Evolutionary conservation across 64 coral and sea anemone genomes (phyloP).

Genomic region (Stichodactyla helianthus): DNA sequence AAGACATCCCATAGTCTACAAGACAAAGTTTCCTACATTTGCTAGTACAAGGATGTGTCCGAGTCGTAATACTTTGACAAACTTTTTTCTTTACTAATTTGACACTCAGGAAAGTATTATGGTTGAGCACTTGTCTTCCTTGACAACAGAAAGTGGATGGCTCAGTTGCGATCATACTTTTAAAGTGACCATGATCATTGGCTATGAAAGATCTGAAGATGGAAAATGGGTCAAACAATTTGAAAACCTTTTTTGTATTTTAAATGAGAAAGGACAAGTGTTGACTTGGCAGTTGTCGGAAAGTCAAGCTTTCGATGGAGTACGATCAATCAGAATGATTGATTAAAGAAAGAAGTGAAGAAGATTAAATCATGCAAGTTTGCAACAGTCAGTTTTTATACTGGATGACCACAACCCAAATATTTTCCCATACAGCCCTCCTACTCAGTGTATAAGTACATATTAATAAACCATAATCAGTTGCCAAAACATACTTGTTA

Average conservation of each 20-base stretch:
- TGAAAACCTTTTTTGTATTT: slow-evolving; percentile 46
- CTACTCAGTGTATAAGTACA: no score
- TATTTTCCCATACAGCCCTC: no score
- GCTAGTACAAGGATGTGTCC: neutral
- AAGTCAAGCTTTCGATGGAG: slow-evolving; percentile 25
- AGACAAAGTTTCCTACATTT: slow-evolving; percentile 19
- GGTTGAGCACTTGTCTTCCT: slow-evolving; percentile 15
- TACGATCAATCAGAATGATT: no score
- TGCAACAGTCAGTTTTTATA: no score
- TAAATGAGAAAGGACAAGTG: slow-evolving; percentile 50
- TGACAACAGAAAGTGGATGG: slow-evolving; percentile 27
- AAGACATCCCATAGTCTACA: slow-evolving; percentile 28
- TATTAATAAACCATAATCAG: no score
- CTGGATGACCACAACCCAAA: no score
- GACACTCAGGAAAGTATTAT: slow-evolving; percentile 30
- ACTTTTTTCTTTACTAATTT: slow-evolving; percentile 45
- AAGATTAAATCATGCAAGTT: no score
- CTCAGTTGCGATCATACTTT: slow-evolving; percentile 65
- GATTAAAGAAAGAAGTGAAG: no score
- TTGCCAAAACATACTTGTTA: no score
- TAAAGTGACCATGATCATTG: slow-evolving; percentile 38
- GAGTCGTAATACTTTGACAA: slow-evolving; percentile 20
- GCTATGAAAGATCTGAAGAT: slow-evolving; percentile 31
- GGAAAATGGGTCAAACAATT: slow-evolving; percentile 56
- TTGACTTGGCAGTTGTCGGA: slow-evolving; percentile 46